Evolutionary conservation across 2,113 vertebrate genomes (phyloP).

Genomic region (Vicugna pacos): DNA sequence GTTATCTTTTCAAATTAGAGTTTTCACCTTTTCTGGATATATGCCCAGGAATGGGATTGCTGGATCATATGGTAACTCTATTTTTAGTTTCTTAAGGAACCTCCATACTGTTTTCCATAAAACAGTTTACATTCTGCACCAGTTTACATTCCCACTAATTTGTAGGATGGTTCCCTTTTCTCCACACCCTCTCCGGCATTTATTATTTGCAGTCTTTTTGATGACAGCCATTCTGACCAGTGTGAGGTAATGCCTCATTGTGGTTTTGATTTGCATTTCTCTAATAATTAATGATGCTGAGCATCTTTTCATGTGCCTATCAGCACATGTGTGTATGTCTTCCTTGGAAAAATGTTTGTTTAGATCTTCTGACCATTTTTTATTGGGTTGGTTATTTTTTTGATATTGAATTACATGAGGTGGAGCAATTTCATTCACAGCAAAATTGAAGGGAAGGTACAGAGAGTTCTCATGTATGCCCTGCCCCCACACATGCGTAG

Average conservation of each 20-base stretch:
- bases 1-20: background rate
- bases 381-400: background rate
- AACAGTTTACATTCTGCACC: background rate
- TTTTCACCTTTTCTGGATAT: background rate
- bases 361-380: background rate
- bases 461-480: background rate
- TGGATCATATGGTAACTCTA: background rate
- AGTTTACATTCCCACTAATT: background rate
- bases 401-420: background rate
- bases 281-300: background rate
- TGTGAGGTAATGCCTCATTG: background rate
- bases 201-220: background rate
- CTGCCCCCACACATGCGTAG: background rate
- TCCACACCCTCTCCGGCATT: background rate
- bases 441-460: background rate
- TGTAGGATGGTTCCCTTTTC: background rate
- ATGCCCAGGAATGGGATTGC: background rate
- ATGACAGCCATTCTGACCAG: background rate
- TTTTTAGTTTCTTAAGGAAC: background rate
- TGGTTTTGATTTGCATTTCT: background rate
- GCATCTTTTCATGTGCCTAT: background rate
- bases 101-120: background rate
- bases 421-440: background rate
- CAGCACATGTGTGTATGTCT: too few relatives aligned
- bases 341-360: background rate